Percentiles rank a stretch among this genome's conserved stretches.
Evolutionary conservation across 2,888 invertebrate genomes (phyloP).

Genomic region (Monochamus alternatus): DNA sequence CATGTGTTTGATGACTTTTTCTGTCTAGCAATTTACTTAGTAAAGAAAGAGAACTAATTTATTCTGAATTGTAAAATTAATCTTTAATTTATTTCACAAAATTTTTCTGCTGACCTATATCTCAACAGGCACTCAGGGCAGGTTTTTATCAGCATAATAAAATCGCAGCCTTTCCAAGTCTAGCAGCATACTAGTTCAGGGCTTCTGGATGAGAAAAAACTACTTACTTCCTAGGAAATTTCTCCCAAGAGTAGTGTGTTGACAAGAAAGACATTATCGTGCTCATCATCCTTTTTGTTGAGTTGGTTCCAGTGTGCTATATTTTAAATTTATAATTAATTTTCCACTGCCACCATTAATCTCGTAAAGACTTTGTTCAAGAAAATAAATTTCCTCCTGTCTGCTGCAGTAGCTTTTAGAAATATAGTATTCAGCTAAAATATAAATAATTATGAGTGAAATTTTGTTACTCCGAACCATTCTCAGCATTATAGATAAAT

Average conservation of each 20-base stretch:
- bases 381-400: constrained; percentile 23
- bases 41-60: too few species aligned
- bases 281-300: constrained; percentile 33
- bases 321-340: constrained; percentile 37
- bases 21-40: too few species aligned
- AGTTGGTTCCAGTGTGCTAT: constrained; percentile 16
- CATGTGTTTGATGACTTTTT: too few species aligned
- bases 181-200: constrained; percentile 3
- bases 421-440: constrained; percentile 16
- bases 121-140: constrained; percentile 11
- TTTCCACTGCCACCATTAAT: constrained; percentile 28
- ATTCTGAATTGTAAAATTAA: too few species aligned
- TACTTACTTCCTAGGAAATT: constrained; percentile 25
- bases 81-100: background rate
- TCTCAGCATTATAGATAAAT: background rate
- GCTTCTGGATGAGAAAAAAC: constrained; percentile 20
- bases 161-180: constrained; percentile 13
- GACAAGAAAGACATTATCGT: constrained; percentile 32
- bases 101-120: background rate
- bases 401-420: constrained; percentile 14
- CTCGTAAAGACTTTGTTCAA: constrained; percentile 29
- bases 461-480: background rate
- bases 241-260: constrained; percentile 19
- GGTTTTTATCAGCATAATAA: constrained; percentile 5
- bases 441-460: constrained; percentile 14